Base-by-base conservation (phyloP, 2,113 vertebrate genomes). In the Toxostoma redivivum region DNA sequence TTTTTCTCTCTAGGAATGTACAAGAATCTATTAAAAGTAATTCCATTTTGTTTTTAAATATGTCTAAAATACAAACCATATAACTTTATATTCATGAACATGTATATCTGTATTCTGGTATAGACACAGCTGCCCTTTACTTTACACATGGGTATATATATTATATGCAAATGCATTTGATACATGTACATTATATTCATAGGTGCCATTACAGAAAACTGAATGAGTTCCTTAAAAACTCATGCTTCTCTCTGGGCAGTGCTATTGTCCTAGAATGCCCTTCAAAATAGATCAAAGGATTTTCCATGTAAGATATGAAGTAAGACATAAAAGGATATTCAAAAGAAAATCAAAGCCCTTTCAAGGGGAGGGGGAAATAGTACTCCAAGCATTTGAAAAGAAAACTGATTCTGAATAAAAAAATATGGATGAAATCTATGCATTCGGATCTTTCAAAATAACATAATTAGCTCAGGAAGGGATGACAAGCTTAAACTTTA, bases 211-310 rank as follows among this genome's bases (percentile, higher is more conserved):
- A 42, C 2, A 69, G 83, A 81, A 85, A 87, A 71, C 18, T 45
- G 33, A 93, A 67, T n/a, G 11, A 79, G 5, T 24, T 85, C 50
- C 48, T 86, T 81, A 66, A 48, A 93, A 83, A 71, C 10, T 62
- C 12, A 14, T 37, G 50, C n/a, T 76, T 88, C 25, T 72, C 30
- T 71, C 24, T 58, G 12, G 82, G 60, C 10, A 28, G 12, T 73
- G 28, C 2, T 50, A 10, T 56, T 19, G 17, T 74, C 80, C 71
- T 50, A 74, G 47, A 70, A 88, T 91, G 53, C 25, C 54, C 73
- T 91, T 90, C 56, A 81, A 76, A 78, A 92, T 8, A 84, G 61
- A 84, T 84, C 27, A 94, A 92, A 69, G 73, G 25, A 58, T 91
- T 96, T 97, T 81, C 67, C 48, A 24, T 47, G n/a, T 33, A 54